Conservation (phyloP, 1,140 invertebrate genomes). For the Coelopa frigida region DNA sequence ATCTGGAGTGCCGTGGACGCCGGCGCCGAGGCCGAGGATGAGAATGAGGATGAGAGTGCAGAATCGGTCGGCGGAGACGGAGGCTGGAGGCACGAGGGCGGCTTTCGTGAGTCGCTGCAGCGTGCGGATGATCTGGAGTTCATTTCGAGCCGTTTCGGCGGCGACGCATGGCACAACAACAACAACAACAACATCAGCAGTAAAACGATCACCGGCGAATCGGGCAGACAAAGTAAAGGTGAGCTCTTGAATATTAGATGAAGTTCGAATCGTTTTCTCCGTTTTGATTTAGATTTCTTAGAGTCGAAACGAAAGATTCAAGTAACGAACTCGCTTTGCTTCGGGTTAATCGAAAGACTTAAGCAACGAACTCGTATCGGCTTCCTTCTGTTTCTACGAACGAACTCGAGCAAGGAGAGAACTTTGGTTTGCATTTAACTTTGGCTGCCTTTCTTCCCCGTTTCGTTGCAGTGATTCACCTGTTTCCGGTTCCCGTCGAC, state of each 20-base stretch:
- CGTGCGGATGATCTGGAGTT: background rate
- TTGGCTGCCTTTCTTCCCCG: background rate
- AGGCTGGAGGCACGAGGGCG: background rate
- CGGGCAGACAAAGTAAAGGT: background rate
- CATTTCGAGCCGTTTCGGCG: background rate
- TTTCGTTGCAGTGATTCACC: constrained; percentile 48
- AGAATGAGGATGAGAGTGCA: background rate
- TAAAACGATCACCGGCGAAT: background rate
- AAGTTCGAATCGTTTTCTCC: too few relatives aligned
- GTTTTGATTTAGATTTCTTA: too few relatives aligned
- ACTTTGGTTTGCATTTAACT: background rate
- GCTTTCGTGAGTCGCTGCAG: background rate
- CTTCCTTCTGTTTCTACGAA: background rate
- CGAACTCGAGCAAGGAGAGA: background rate
- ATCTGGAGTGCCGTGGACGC: constrained; percentile 24
- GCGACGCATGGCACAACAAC: background rate
- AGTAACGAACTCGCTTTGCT: too few relatives aligned
- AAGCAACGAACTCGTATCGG: too few relatives aligned
- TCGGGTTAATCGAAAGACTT: too few relatives aligned
- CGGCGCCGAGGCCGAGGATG: background rate
- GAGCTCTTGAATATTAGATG: too few relatives aligned
- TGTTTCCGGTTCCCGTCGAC: constrained; percentile 71
- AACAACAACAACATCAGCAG: background rate
- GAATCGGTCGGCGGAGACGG: background rate
- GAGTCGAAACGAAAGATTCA: too few relatives aligned